phyloP scores from a whole-genome alignment of 2,797 vertebrate species.

The Austrolebias charrua region DNA sequence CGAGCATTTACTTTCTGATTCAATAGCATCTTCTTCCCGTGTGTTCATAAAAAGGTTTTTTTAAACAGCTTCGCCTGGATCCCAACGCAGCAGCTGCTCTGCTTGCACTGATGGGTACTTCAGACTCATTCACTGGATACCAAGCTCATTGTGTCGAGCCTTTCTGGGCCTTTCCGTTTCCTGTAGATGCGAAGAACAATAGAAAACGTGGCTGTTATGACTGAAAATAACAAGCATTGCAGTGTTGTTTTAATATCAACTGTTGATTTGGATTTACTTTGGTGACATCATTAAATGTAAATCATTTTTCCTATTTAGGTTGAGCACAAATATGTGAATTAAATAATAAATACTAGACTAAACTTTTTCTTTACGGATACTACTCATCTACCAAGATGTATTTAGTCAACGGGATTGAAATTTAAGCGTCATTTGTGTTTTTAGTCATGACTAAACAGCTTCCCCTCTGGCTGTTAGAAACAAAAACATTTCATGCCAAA shows the following conservation, averaged over 20 bases:
- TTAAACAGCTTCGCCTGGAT: conserved; percentile 49
- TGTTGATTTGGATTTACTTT: conserved; percentile 17
- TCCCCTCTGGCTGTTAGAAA: too few species aligned
- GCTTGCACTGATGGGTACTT: conserved; percentile 64
- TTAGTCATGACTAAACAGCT: too few species aligned
- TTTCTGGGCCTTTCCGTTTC: conserved; percentile 19
- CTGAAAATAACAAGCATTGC: conserved; percentile 26
- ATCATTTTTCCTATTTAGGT: neutral
- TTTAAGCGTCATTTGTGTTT: too few species aligned
- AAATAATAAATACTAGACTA: too few species aligned
- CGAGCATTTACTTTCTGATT: conserved; percentile 40
- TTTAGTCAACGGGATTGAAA: too few species aligned
- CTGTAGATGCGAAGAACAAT: conserved; percentile 26
- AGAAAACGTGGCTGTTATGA: conserved; percentile 13
- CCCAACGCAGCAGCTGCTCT: conserved; percentile 55
- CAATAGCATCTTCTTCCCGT: conserved; percentile 30
- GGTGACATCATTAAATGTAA: conserved; percentile 5
- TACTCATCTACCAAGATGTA: too few species aligned
- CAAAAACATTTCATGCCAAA: too few species aligned
- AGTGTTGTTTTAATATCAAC: conserved; percentile 17
- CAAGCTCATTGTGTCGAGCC: conserved; percentile 64
- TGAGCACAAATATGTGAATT: neutral
- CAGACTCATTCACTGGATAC: conserved; percentile 68
- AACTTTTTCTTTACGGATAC: too few species aligned
- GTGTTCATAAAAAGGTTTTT: conserved; percentile 37